Conservation (phyloP, 2,888 invertebrate species). For the Cephonodes hylas region DNA sequence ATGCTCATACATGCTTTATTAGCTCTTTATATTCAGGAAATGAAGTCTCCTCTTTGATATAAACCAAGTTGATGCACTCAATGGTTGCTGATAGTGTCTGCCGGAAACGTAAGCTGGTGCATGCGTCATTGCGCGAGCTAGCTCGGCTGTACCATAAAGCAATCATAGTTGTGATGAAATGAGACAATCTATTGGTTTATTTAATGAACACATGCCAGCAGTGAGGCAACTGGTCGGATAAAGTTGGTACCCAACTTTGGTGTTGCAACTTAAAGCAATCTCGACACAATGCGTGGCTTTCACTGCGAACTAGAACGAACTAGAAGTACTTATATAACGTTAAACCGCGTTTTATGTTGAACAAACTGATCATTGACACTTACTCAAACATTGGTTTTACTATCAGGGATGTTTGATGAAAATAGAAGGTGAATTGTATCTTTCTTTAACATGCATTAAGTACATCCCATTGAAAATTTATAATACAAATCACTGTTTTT, state of each 20-base stretch:
- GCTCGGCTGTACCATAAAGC: background rate
- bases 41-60: background rate
- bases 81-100: conserved; percentile 1
- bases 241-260: background rate
- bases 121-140: background rate
- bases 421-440: background rate
- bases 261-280: conserved; percentile 23
- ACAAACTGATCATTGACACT: background rate
- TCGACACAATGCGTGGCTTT: conserved; percentile 47
- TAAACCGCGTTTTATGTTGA: background rate
- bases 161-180: background rate
- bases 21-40: background rate
- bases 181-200: background rate
- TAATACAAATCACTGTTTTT: no score
- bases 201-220: conserved; percentile 2
- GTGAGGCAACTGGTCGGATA: conserved; percentile 7
- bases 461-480: no score
- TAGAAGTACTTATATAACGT: background rate
- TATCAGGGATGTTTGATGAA: background rate
- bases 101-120: background rate
- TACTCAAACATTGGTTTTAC: background rate
- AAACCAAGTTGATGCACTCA: background rate
- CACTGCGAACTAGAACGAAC: conserved; percentile 41
- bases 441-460: no score
- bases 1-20: background rate